Evolutionary conservation across 2,113 vertebrate species (phyloP), one percentile per base, ranked within the genome.

Genomic region (Barnardius zonarius): DNA sequence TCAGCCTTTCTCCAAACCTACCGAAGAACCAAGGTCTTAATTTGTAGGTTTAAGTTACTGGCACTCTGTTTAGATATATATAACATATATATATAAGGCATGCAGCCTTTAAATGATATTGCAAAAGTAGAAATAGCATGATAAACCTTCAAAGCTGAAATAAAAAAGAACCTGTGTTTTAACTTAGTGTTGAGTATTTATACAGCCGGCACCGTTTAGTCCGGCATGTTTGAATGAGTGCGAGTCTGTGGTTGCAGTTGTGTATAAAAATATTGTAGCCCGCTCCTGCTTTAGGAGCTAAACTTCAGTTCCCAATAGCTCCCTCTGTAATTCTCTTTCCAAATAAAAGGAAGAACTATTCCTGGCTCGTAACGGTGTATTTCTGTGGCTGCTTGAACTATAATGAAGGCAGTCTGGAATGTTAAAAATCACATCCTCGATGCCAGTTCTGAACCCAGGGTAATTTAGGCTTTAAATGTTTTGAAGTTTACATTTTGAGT

Each of bases 191-290:
- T 44, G 94, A 95, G 94, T 97, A 97, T 98, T 98, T 98, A 88
- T 96, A 98, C 98, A 99, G 99, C 99, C 99, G 99, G 98, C 98
- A 98, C 96, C 96, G 14, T 96, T 98, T 98, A 98, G 98, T 86
- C 96, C 96, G 84, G 98, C 97, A 64, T 96, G 94, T 98, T 97
- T 66, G 94, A 97, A 59, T 79, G 94, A 87, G 95, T 70, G 96
- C 97, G 30, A 97, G 98, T 91, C 96, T 98, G 98, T 84, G 98
- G 98, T 98, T 92, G 96, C 87, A 92, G 86, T 91, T 97, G 93
- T 92, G 96, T 96, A 97, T 97, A 98, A 98, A 98, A 98, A 98
- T 98, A 98, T 96, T 96, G 96, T 81, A 94, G 95, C 93, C 95
- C 67, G 84, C 96, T 96, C 91, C 90, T 97, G 90, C 96, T 97